Base-by-base conservation (phyloP, 2,113 vertebrate genomes). In the Ramphastos sulfuratus region DNA sequence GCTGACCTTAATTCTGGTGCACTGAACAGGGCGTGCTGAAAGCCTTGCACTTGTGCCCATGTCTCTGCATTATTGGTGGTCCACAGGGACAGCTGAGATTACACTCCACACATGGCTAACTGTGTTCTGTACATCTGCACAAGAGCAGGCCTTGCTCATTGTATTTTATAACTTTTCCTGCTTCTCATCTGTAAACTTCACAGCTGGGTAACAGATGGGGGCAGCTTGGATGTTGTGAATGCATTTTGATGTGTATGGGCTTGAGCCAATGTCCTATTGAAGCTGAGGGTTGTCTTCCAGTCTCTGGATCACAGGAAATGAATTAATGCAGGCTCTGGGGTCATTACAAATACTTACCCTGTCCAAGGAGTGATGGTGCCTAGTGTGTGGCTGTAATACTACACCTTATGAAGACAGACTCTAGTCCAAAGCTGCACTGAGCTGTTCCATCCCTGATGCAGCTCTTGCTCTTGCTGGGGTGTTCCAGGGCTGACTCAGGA, bases 131-230 rank as follows among this genome's bases (percentile, higher is more conserved):
- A 19, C 1, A 1, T 25, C 84, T 74, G 67, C 65, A 52, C 55
- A n/a, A 59, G 75, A 82, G 78, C 46, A 54, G 31, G 52, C 52
- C 48, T 23, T 60, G 54, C 78, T 46, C 15, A 4, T 28, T 70
- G 52, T 66, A 11, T 74, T 92, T 89, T 31, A 12, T 13, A 85
- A 80, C 74, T 85, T 77, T 73, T 24, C 54, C 23, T 21, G 33
- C 65, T 91, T 93, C 75, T 87, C 65, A 52, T 91, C 93, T 90
- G 69, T 85, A 65, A 91, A 90, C 72, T 87, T 83, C 75, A n/a
- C 67, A 60, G 78, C 82, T 77, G 42, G 42, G 56, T 74, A 92
- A 74, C 92, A 96, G 95, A 92, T 93, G 89, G 91, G 94, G 85
- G 93, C 87, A 87, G 82, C 81, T 77, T 87, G 91, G 95, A 89